A percentile compares a stretch with the other conserved stretches of the same genome.
phyloP scores from a whole-genome alignment of 2,888 invertebrate genomes.

The Pterobdella sp. region DNA sequence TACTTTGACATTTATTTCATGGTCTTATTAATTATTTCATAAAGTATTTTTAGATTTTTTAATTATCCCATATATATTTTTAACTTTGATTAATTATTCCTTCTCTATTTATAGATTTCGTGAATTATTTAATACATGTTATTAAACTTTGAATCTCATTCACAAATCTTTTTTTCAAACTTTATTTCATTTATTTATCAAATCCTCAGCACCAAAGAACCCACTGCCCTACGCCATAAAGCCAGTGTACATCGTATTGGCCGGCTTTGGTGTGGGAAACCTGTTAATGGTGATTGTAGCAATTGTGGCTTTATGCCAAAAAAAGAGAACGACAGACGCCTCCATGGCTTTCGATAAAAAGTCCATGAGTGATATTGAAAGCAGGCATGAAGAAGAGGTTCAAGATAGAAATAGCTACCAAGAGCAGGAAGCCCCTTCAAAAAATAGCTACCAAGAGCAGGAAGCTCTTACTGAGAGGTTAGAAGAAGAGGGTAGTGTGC shows the following conservation, averaged over 20 bases:
- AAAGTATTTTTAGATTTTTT: too few relatives aligned
- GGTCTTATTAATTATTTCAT: too few relatives aligned
- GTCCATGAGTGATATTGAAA: neutral
- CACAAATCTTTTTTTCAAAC: neutral
- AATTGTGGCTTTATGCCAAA: constrained; percentile 19
- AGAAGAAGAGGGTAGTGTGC: neutral
- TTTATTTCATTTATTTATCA: neutral
- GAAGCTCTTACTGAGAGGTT: too few relatives aligned
- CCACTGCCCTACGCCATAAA: neutral
- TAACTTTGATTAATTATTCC: too few relatives aligned
- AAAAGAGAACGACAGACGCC: neutral
- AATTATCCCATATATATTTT: too few relatives aligned
- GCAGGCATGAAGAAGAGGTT: neutral
- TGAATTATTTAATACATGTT: too few relatives aligned
- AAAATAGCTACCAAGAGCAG: too few relatives aligned
- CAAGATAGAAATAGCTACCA: too few relatives aligned
- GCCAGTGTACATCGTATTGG: constrained; percentile 18
- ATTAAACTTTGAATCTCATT: too few relatives aligned
- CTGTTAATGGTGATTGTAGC: constrained; percentile 6
- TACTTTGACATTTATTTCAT: too few relatives aligned
- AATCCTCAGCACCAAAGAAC: neutral
- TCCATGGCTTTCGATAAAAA: neutral
- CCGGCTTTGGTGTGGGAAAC: constrained; percentile 7
- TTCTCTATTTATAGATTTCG: too few relatives aligned
- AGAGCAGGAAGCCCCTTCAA: too few relatives aligned